These are phyloP conservation scores for Gopherus flavomarginatus DNA, from an alignment of 2,113 vertebrate genomes.

Conservation along the genomic window DNA sequence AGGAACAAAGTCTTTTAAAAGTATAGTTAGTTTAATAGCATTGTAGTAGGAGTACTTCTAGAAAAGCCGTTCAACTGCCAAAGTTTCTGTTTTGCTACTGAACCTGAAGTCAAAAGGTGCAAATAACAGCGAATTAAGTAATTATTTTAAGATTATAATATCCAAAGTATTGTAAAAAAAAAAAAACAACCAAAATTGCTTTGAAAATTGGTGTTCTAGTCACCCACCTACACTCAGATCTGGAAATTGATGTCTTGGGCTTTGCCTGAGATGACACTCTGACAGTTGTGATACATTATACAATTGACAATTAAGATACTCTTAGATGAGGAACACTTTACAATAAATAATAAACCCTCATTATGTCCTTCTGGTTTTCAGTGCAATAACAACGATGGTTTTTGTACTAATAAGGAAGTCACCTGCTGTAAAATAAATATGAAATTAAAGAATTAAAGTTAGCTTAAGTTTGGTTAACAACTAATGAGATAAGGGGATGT, in stretches of 20 bases:
- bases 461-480: neutral
- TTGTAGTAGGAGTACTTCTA: neutral
- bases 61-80: neutral
- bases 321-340: neutral
- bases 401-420: fast-evolving
- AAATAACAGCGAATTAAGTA: neutral
- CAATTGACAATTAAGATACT: fast-evolving
- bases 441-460: neutral
- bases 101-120: neutral
- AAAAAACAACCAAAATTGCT: fast-evolving
- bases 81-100: neutral
- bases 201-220: neutral
- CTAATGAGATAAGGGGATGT: neutral
- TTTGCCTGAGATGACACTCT: neutral
- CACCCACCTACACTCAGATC: neutral
- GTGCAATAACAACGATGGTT: neutral
- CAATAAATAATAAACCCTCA: neutral
- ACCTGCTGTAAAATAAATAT: neutral
- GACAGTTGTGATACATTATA: neutral
- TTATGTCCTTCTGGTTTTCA: neutral
- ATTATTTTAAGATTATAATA: neutral
- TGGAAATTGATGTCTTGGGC: neutral
- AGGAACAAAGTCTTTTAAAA: neutral
- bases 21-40: neutral
- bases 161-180: neutral